These are phyloP conservation scores for Amblyopsis hoosieri DNA, from an alignment of 2,797 vertebrate species.

Conservation along the genomic window DNA sequence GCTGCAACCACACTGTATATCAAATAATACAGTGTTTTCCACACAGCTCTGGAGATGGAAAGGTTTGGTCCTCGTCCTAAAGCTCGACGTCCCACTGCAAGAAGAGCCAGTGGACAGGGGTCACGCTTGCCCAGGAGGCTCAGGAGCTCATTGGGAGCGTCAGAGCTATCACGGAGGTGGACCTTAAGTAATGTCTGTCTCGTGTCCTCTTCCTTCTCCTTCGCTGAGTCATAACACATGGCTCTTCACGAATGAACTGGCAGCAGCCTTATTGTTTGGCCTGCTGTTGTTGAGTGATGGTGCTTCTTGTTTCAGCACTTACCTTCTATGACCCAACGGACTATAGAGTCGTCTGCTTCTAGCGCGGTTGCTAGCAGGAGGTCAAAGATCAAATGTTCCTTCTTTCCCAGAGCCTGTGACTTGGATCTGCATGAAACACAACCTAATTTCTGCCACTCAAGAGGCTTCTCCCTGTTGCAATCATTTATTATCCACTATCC, in stretches of 20 bases:
- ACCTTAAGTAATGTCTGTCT: constrained; percentile 83
- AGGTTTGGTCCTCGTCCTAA: constrained; percentile 63
- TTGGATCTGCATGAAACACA: constrained; percentile 43
- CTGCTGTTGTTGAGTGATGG: constrained; percentile 34
- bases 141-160: constrained; percentile 85
- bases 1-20: background rate
- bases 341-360: background rate
- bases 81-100: constrained; percentile 64
- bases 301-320: constrained; percentile 63
- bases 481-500: background rate
- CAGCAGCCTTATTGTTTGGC: constrained; percentile 7
- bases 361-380: background rate
- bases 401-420: constrained; percentile 27
- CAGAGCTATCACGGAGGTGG: constrained; percentile 82
- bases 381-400: constrained; percentile 13
- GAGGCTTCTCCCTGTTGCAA: background rate
- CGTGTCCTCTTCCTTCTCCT: background rate
- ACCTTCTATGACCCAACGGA: constrained; percentile 57
- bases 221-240: constrained; percentile 35
- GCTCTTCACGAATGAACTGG: constrained; percentile 11
- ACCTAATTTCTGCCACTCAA: constrained; percentile 16
- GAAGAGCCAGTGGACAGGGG: constrained; percentile 68
- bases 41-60: constrained; percentile 77
- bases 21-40: constrained; percentile 5
- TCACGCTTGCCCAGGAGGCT: constrained; percentile 83